Evolutionary conservation across 2,888 invertebrate genomes (phyloP), one percentile per base, ranked within the genome.

Genomic region (Thumatha senex): DNA sequence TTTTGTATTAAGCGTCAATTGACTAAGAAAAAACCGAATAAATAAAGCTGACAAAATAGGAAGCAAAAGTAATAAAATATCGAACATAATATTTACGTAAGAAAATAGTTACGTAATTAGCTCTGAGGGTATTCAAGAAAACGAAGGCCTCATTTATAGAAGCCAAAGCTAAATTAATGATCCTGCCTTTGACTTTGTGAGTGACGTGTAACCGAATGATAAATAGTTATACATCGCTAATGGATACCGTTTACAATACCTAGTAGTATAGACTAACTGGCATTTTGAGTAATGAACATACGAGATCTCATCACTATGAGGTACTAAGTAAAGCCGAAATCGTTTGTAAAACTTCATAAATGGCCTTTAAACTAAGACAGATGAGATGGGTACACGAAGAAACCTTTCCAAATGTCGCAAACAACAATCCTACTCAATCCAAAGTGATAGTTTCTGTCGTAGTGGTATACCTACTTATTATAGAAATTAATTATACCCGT

Each of bases 401-500:
- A 40, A 29, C 13, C 24, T 7, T 43, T 18, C 35, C 30, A 33
- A 11, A 39, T 15, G 43, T 31, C 36, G 60, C 57, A 65, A 56
- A 60, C 57, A 56, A 60, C 58, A 66, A 70, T 74, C 70, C 74
- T 48, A 63, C 69, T 74, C 71, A 72, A 73, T 78, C 74, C 77
- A 75, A 79, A 86, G 70, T 78, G 77, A 84, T 84, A 82, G 84
- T 86, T 78, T 68, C 76, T 74, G 77, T 80, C 76, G 67, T 67
- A 58, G 70, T 68, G 69, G 68, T 39, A 48, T 70, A 69, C 67
- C 74, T 74, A 75, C 63, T 70, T 74, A 75, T 74, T 67, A 72
- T 75, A 73, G 72, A 76, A 85, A 88, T 89, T 87, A 87, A 89
- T 89, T 83, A 82, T 78, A 73, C 75, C 77, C 77, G 78, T 77